Base-by-base conservation (phyloP, 92 coral and sea anemone genomes). In the Epizoanthus illoricatus region DNA sequence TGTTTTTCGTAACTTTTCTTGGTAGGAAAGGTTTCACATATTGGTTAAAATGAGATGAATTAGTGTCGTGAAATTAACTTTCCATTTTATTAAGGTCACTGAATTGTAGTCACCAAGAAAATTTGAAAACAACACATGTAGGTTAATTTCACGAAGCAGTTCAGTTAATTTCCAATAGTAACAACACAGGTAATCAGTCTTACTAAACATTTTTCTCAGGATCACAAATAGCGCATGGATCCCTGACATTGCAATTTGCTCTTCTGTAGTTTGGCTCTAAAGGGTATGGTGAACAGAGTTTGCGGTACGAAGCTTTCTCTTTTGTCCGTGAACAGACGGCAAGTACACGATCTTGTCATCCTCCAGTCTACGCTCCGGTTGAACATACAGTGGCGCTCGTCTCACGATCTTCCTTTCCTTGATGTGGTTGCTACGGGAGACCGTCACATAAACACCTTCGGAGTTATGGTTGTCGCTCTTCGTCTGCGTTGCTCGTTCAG, bases 401-500 rank as follows among this genome's bases (percentile, higher is more conserved):
- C 82, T 78, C 42, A 64, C 71, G 23, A 64, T 23, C 47, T 78
- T 78, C 24, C 71, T 78, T 28, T 23, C 56, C 49, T 78, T 78
- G 15, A 63, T 43, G 21, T 64, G 82, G 71, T 78, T 78, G 71
- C 82, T 63, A 78, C 82, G 82, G 36, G 82, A 49, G 4, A 78
- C 82, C 24, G 41, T 63, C 41, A 78, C 82, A 45, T 78, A 78
- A 78, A 78, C 82, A 43, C 82, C 82, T 64, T 78, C 82, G 0
- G 60, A 71, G 16, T 62, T 78, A 20, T 78, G 82, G 15, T 63
- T 19, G 23, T 78, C 71, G 7, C 71, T 18, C 20, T 41, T 78
- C 36, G 82, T 78, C 19, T 78, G 82, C 15, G 82, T 78, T 11
- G 82, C 82, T 62, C 82, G 64, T 20, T 78, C 82, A 12, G 82